Percentiles rank a stretch among this genome's conserved stretches.
Conservation (phyloP, 2,888 invertebrate genomes). For the Drosophila meridionalis region DNA sequence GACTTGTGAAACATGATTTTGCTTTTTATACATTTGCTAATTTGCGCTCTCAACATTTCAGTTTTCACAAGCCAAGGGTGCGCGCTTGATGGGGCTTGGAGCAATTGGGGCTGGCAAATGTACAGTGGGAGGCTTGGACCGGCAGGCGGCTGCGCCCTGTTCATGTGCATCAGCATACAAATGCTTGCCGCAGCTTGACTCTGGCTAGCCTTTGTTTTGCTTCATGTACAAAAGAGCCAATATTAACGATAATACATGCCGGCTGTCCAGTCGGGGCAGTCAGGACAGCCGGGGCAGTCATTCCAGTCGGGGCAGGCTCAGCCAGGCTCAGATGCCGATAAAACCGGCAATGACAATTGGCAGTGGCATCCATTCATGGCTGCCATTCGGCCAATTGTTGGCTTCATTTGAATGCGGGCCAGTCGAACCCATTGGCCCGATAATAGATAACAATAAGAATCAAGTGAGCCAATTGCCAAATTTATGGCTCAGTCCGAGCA, state of each 20-base stretch:
- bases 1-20: constrained; percentile 79
- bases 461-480: constrained; percentile 16
- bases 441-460: constrained; percentile 36
- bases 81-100: neutral
- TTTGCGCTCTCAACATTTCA: constrained; percentile 71
- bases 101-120: constrained; percentile 2
- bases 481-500: constrained; percentile 17
- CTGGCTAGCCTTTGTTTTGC: constrained; percentile 38
- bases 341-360: constrained; percentile 27
- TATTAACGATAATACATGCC: constrained; percentile 37
- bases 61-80: constrained; percentile 52
- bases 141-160: neutral
- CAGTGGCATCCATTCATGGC: constrained; percentile 21
- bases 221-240: constrained; percentile 29
- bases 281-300: no score
- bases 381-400: constrained; percentile 24
- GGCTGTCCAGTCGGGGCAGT: neutral
- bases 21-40: constrained; percentile 76
- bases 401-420: constrained; percentile 42
- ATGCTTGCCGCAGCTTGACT: constrained; percentile 14
- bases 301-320: no score
- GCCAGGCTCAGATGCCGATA: constrained; percentile 14
- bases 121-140: constrained; percentile 13
- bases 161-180: constrained; percentile 24
- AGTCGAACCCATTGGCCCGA: constrained; percentile 32